Conservation (phyloP, 2,888 invertebrate genomes). For the Melanotus villosus region DNA sequence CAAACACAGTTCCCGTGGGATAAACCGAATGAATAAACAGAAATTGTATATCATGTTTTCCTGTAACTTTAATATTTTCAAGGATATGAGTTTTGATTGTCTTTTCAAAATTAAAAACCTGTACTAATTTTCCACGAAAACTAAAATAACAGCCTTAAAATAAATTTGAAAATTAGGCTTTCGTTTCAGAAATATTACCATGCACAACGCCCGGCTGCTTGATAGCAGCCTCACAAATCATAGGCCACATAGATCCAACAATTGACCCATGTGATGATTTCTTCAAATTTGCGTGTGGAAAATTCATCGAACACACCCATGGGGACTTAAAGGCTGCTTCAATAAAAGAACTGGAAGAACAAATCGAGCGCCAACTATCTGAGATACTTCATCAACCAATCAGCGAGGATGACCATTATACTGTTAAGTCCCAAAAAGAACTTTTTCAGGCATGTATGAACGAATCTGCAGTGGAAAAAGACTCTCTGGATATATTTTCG, state of each 20-base stretch:
- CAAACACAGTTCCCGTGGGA: too few species aligned
- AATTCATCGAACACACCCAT: slow-evolving; percentile 77
- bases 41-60: too few species aligned
- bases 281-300: slow-evolving; percentile 82
- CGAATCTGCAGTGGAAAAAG: slow-evolving; percentile 44
- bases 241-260: slow-evolving; percentile 76
- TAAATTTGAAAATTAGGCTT: too few species aligned
- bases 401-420: slow-evolving; percentile 23
- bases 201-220: slow-evolving; percentile 71
- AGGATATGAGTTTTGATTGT: too few species aligned
- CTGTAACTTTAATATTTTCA: too few species aligned
- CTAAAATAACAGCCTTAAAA: too few species aligned
- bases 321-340: slow-evolving; percentile 74
- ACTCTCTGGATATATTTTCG: not conserved
- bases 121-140: too few species aligned
- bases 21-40: too few species aligned
- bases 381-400: slow-evolving; percentile 25
- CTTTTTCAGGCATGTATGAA: slow-evolving; percentile 55
- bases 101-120: too few species aligned
- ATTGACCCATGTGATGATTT: slow-evolving; percentile 85
- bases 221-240: slow-evolving; percentile 80
- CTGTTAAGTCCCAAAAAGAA: slow-evolving; percentile 22
- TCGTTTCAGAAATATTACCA: too few species aligned
- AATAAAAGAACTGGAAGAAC: slow-evolving; percentile 75
- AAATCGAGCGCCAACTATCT: slow-evolving; percentile 18